These are phyloP conservation scores for Sepiola atlantica DNA, from an alignment of 2,888 invertebrate genomes.

Conservation along the genomic window DNA sequence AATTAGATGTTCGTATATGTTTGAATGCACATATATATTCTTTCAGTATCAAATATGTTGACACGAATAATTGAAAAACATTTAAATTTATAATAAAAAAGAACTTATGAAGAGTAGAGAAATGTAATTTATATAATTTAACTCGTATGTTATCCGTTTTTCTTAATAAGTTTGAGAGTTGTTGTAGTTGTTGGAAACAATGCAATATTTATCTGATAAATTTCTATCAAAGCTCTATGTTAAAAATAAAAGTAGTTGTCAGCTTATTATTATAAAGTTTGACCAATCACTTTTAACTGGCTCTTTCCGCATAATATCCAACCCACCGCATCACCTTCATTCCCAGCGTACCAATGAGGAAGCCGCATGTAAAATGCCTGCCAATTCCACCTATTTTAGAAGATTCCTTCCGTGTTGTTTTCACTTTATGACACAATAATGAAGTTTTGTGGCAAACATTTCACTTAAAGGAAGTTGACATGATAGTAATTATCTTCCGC, in stretches of 20 bases:
- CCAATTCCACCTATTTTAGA: background rate
- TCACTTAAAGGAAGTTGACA: constrained; percentile 19
- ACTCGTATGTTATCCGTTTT: too few relatives aligned
- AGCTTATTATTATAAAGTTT: background rate
- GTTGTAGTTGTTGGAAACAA: too few relatives aligned
- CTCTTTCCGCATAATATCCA: background rate
- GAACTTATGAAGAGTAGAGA: too few relatives aligned
- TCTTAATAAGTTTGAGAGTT: too few relatives aligned
- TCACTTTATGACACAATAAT: background rate
- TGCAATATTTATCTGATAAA: background rate
- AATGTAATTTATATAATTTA: too few relatives aligned
- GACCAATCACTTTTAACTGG: background rate
- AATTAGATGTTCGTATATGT: too few relatives aligned
- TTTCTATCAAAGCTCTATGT: background rate
- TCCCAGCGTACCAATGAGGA: background rate
- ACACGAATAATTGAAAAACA: too few relatives aligned
- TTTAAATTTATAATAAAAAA: too few relatives aligned
- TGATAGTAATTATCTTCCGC: background rate
- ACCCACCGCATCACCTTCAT: background rate
- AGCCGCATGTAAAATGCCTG: background rate
- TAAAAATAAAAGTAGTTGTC: background rate
- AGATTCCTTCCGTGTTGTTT: constrained; percentile 8
- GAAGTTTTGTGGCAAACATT: background rate
- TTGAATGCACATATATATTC: too few relatives aligned
- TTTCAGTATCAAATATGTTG: too few relatives aligned